Evolutionary conservation across 1,140 invertebrate species (phyloP), one percentile per base, ranked within the genome.

Genomic region (Euborellia annulipes): DNA sequence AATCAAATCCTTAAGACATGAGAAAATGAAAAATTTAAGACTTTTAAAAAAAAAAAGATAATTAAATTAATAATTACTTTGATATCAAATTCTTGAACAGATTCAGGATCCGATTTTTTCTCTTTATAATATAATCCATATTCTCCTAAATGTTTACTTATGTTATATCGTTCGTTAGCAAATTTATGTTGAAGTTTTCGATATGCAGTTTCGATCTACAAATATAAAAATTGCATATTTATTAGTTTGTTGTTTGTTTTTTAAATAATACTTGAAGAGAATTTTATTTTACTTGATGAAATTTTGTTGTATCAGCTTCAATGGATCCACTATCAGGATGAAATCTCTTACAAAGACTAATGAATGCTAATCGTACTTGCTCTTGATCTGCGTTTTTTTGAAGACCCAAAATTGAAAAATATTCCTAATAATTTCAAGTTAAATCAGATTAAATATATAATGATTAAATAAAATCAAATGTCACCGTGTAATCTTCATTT

Each of bases 271-370:
- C 57, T 70, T 70, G 42, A 52, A 60, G 60, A 23, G 58, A 27
- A 27, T 58, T 43, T 55, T 41, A 45, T 16, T 48, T 37, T 61
- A 83, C 74, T 57, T 77, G 65, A 41, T 78, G 70, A 68, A 91
- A 91, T 62, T 78, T 81, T 4, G 70, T 63, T 21, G 71, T 66
- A 62, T 75, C 67, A 14, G 82, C 78, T 52, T 79, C 70, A 2
- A 50, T 20, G 2, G 67, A 69, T 2, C 76, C 73, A 43, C 80
- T 81, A 55, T 91, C 86, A 0, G 86, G 86, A 67, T 91, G 86
- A 60, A 76, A 85, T 49, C 70, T 70, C 60, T 88, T 89, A 0
- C 78, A 85, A 18, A 86, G 59, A 45, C 74, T 60, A 17, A 89
- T 62, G 57, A 85, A 91, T 23, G 82, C 76, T 36, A 70, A 55